A percentile compares a stretch with the other conserved stretches of the same genome.
These are phyloP conservation scores for Trichogramma dendrolimi DNA, from an alignment of 2,888 invertebrate species.

Conservation along the genomic window DNA sequence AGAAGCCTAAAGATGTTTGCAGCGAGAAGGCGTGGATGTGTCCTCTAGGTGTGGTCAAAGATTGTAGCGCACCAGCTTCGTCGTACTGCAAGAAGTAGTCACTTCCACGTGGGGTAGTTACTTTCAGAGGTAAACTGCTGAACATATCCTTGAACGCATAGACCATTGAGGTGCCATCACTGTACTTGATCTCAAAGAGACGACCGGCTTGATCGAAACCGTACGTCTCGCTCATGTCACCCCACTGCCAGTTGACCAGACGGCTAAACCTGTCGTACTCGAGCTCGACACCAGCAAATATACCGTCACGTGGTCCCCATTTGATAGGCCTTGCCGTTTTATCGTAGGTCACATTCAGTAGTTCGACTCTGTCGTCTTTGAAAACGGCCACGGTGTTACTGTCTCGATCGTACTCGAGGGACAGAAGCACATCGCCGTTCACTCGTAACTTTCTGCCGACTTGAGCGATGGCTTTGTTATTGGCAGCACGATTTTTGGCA, in stretches of 20 bases:
- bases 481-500: conserved; percentile 53
- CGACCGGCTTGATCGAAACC: conserved; percentile 87
- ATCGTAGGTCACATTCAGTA: conserved; percentile 83
- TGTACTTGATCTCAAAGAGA: conserved; percentile 83
- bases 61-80: conserved; percentile 85
- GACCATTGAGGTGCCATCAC: conserved; percentile 83
- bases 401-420: conserved; percentile 86
- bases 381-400: conserved; percentile 81
- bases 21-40: conserved; percentile 90
- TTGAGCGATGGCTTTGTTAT: conserved; percentile 70
- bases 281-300: conserved; percentile 83
- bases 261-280: conserved; percentile 90
- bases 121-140: conserved; percentile 85
- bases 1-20: conserved; percentile 90
- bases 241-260: conserved; percentile 88
- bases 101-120: conserved; percentile 87
- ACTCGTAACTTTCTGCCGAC: conserved; percentile 81
- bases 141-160: conserved; percentile 91
- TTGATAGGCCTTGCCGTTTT: conserved; percentile 78
- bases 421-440: conserved; percentile 86
- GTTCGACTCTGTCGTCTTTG: conserved; percentile 80
- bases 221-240: conserved; percentile 83
- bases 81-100: conserved; percentile 91
- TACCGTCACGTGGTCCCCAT: conserved; percentile 80
- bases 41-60: conserved; percentile 86